Evolutionary conservation across 2,888 invertebrate genomes (phyloP), one percentile per base, ranked within the genome.

Genomic region (Papilio gigon): DNA sequence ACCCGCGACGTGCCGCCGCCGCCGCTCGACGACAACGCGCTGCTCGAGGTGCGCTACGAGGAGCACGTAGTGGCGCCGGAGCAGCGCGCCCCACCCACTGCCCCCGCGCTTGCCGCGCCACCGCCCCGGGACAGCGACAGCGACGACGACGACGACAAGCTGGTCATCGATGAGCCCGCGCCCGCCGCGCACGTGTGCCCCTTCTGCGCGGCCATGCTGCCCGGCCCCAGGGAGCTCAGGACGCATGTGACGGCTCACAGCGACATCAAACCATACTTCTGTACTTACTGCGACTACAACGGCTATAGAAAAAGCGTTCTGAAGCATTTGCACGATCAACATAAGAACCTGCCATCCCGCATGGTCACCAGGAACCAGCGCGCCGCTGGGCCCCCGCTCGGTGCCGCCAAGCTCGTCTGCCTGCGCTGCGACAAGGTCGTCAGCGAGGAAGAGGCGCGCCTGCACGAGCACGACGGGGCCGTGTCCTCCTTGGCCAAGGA

Each of bases 211-310:
- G 84, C 77, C 68, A 66, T 61, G 0, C 71, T 74, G 0, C 76
- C 72, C 64, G 73, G 79, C 58, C 50, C 68, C 5, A 74, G 75
- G 17, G 76, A 78, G 14, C 63, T 91, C n/a, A 81, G 80, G 17
- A 80, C 83, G 53, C 94, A 94, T 74, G 77, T 88, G 6, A 77
- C 88, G 37, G 78, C 84, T 3, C 94, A 94, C 76, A 93, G 88
- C 84, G 81, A 84, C 4, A 73, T 91, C 9, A 90, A 89, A 70
- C 89, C 92, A 0, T 90, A 78, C 70, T 75, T 74, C 0, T 94
- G 94, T 73, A 72, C 70, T 0, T 80, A 87, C 67, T 94, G 94
- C 73, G 70, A 77, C 1, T 80, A 78, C 62, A 78, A 75, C 1
- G 83, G 85, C 1, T 73, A 81, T 4, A 82, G 83, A 17, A 74